phyloP scores from a whole-genome alignment of 2,888 invertebrate genomes.

The Arge pagana region DNA sequence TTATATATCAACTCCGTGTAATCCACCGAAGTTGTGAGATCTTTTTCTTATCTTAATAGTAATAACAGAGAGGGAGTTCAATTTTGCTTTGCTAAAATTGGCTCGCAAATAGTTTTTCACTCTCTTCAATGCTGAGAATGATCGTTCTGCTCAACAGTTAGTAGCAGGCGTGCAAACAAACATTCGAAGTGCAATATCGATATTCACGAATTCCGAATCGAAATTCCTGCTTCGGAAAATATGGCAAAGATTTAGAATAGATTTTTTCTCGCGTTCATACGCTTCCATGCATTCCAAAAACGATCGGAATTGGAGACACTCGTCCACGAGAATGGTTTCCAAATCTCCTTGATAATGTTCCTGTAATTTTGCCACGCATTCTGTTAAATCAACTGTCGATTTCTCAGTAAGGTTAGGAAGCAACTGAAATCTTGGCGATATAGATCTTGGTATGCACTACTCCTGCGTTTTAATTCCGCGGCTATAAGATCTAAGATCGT shows the following conservation, averaged over 20 bases:
- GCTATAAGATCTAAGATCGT: slow-evolving; percentile 7
- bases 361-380: slow-evolving; percentile 3
- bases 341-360: slow-evolving; percentile 8
- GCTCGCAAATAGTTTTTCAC: slow-evolving; percentile 16
- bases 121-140: slow-evolving; percentile 7
- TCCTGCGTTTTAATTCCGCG: slow-evolving; percentile 6
- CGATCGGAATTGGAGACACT: slow-evolving; percentile 13
- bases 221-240: slow-evolving; percentile 3
- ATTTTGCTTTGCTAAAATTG: slow-evolving; percentile 14
- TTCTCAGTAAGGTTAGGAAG: slow-evolving; percentile 4
- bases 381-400: slow-evolving; percentile 1
- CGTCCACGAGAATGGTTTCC: slow-evolving; percentile 2
- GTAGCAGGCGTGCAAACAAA: slow-evolving; percentile 14
- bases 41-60: slow-evolving; percentile 16
- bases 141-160: slow-evolving; percentile 11
- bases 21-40: slow-evolving; percentile 11
- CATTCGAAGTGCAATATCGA: slow-evolving; percentile 15
- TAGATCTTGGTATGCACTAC: slow-evolving; percentile 9
- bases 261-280: slow-evolving; percentile 5
- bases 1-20: slow-evolving; percentile 10
- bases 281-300: not conserved
- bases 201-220: slow-evolving; percentile 7
- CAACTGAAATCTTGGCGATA: slow-evolving; percentile 3
- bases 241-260: slow-evolving; percentile 9
- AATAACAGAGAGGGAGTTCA: slow-evolving; percentile 13